Evolutionary conservation across 2,888 invertebrate genomes (phyloP).

Genomic region (Trachelus iudaicus): DNA sequence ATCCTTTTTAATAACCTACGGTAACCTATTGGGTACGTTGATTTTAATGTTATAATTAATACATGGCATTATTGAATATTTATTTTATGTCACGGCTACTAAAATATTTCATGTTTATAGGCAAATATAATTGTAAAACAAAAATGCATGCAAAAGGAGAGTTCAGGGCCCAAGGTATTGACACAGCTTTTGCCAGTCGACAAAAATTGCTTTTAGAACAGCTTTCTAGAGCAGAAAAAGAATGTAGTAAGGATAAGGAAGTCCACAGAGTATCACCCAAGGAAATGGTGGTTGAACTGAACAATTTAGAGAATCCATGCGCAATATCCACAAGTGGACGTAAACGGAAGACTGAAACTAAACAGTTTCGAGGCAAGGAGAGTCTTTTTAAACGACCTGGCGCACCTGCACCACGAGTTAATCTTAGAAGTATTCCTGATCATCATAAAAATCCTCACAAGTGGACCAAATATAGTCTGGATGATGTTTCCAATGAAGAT

Average conservation of each 20-base stretch:
- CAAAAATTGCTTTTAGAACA: constrained; percentile 78
- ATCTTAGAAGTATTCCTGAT: constrained; percentile 64
- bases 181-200: constrained; percentile 68
- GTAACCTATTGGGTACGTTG: neutral
- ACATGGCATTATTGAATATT: neutral
- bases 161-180: constrained; percentile 44
- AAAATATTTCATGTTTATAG: neutral
- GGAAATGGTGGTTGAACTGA: constrained; percentile 12
- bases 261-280: constrained; percentile 4
- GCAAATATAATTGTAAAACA: neutral
- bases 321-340: constrained; percentile 60
- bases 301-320: neutral
- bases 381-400: constrained; percentile 84
- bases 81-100: neutral
- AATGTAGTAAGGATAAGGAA: constrained; percentile 64
- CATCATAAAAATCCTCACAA: constrained; percentile 81
- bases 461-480: constrained; percentile 84
- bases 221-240: constrained; percentile 74
- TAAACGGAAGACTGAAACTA: constrained; percentile 69
- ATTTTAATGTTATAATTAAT: neutral
- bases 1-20: too few species aligned
- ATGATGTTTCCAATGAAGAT: constrained; percentile 79
- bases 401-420: constrained; percentile 69
- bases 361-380: constrained; percentile 76
- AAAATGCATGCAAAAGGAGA: constrained; percentile 11